Conservation (phyloP, 2,797 vertebrate genomes). For the Moxostoma hubbsi region DNA sequence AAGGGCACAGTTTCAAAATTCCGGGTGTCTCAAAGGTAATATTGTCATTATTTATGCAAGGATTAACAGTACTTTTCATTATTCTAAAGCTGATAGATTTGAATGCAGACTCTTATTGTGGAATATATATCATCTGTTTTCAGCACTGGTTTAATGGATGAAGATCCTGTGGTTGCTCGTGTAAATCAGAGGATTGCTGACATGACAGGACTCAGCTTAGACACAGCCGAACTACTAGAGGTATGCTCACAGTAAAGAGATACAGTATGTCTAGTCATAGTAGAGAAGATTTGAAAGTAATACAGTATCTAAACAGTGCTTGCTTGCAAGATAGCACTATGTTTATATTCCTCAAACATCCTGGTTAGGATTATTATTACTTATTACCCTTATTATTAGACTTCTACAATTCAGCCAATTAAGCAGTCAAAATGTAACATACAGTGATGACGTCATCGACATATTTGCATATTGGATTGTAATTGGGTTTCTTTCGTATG, state of each 20-base stretch:
- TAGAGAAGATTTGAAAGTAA: too few species aligned
- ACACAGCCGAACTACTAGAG: conserved; percentile 80
- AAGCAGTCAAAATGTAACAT: too few species aligned
- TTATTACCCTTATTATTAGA: too few species aligned
- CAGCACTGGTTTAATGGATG: conserved; percentile 80
- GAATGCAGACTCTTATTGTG: background rate
- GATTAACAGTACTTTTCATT: background rate
- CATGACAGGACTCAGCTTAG: conserved; percentile 78
- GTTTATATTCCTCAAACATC: too few species aligned
- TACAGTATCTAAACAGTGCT: too few species aligned
- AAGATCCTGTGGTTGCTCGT: conserved; percentile 77
- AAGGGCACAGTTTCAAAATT: background rate
- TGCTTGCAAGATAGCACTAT: too few species aligned
- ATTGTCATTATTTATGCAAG: background rate
- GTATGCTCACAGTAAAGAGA: conserved; percentile 56
- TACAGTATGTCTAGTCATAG: background rate
- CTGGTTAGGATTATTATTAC: too few species aligned
- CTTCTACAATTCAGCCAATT: too few species aligned
- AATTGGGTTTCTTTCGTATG: too few species aligned
- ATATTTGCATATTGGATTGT: too few species aligned
- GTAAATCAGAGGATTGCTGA: conserved; percentile 80
- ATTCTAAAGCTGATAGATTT: background rate
- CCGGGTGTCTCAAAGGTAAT: conserved; percentile 57
- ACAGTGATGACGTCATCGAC: too few species aligned
- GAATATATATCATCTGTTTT: background rate